Evolutionary conservation across 2,888 invertebrate genomes (phyloP).

Genomic region (Liopterus haemorrhoidalis): DNA sequence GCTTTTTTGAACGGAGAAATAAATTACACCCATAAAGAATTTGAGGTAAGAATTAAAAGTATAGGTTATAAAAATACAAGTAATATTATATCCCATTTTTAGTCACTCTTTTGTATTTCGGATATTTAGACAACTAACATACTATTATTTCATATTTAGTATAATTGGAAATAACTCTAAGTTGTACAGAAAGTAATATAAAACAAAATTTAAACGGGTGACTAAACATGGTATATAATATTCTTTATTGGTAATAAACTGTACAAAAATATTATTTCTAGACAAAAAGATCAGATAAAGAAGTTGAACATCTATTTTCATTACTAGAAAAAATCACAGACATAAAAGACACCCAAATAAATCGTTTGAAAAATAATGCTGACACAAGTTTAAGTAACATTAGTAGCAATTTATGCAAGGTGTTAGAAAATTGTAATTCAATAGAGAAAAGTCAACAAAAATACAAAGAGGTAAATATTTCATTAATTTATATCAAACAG

Average conservation of each 20-base stretch:
- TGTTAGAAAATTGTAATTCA: slow-evolving; percentile 56
- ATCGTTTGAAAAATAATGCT: slow-evolving; percentile 58
- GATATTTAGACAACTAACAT: no score
- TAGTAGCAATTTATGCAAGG: slow-evolving; percentile 60
- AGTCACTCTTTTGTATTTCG: no score
- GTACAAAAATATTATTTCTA: slow-evolving; percentile 41
- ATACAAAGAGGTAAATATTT: slow-evolving; percentile 49
- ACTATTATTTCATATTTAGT: no score
- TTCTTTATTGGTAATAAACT: no score
- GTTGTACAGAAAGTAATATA: no score
- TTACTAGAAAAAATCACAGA: slow-evolving; percentile 72
- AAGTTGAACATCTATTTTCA: slow-evolving; percentile 72
- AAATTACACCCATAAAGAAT: slow-evolving; percentile 73
- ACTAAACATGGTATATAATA: no score
- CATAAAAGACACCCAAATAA: slow-evolving; percentile 67
- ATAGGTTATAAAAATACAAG: slow-evolving; percentile 7
- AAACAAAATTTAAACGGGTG: no score
- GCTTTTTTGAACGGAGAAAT: slow-evolving; percentile 84
- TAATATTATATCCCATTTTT: slow-evolving; percentile 19
- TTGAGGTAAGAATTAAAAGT: slow-evolving; percentile 59
- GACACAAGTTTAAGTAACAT: slow-evolving; percentile 57
- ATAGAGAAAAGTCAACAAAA: slow-evolving; percentile 57
- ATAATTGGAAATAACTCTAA: no score
- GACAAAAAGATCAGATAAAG: slow-evolving; percentile 72
- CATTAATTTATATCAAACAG: slow-evolving; percentile 8